Percentiles rank a stretch among this genome's conserved stretches.
These are phyloP conservation scores for Operophtera brumata DNA, from an alignment of 2,888 invertebrate genomes.

Conservation along the genomic window DNA sequence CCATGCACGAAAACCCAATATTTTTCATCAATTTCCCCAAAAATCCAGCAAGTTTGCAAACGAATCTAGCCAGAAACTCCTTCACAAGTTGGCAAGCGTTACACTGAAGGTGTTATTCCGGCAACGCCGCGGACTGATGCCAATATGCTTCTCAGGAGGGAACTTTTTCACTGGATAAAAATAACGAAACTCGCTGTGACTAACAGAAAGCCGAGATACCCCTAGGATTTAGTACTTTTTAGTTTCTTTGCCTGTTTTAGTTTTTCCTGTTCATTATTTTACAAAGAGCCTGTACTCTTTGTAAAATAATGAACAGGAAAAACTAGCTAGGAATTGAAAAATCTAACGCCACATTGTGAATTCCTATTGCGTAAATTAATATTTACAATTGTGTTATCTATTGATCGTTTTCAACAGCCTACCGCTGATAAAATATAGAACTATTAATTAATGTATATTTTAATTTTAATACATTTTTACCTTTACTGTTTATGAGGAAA, in stretches of 20 bases:
- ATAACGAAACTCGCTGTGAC: constrained; percentile 49
- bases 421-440: too few relatives aligned
- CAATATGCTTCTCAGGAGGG: constrained; percentile 68
- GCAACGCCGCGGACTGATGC: constrained; percentile 71
- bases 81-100: constrained; percentile 15
- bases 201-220: constrained; percentile 28
- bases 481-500: too few relatives aligned
- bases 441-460: too few relatives aligned
- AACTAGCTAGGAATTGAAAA: too few relatives aligned
- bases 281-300: too few relatives aligned
- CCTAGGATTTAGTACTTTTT: constrained; percentile 34
- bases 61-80: not conserved
- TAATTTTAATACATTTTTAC: not conserved
- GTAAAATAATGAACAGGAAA: not conserved
- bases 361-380: too few relatives aligned
- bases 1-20: too few relatives aligned
- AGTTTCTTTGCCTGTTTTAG: constrained; percentile 21
- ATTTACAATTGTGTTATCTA: too few relatives aligned
- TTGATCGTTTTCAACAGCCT: too few relatives aligned
- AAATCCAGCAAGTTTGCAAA: not conserved
- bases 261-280: too few relatives aligned
- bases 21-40: too few relatives aligned
- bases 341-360: too few relatives aligned
- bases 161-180: constrained; percentile 66
- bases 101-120: constrained; percentile 79